Conservation (phyloP, 2,797 vertebrate species). For the Trichosurus vulpecula region DNA sequence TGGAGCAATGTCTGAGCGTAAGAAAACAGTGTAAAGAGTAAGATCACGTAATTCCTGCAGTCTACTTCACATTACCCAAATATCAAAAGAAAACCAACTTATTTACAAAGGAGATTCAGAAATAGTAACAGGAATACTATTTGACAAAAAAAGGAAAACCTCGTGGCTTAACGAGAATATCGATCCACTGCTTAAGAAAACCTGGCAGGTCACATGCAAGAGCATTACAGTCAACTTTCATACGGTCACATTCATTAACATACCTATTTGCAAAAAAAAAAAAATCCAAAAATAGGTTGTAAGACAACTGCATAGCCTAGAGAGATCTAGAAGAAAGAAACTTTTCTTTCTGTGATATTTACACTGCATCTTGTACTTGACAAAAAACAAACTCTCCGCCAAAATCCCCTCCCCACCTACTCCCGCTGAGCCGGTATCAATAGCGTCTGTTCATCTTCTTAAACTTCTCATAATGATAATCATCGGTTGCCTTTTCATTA, state of each 20-base stretch:
- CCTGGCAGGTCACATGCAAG: conserved; percentile 19
- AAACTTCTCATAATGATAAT: conserved; percentile 99
- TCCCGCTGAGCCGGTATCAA: conserved; percentile 76
- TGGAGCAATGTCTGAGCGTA: background rate
- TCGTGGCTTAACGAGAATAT: conserved; percentile 10
- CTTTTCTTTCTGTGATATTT: background rate
- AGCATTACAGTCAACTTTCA: background rate
- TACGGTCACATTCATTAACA: background rate
- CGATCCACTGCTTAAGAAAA: background rate
- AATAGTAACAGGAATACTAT: conserved; percentile 60
- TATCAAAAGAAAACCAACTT: conserved; percentile 38
- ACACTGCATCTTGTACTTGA: background rate
- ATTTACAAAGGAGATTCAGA: conserved; percentile 75
- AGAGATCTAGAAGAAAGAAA: background rate
- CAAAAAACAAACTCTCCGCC: background rate
- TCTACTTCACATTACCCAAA: conserved; percentile 43
- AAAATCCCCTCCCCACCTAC: fast-evolving
- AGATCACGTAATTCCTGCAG: background rate
- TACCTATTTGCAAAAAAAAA: background rate
- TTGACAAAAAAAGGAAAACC: conserved; percentile 39
- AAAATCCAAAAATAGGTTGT: background rate
- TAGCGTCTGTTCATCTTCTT: conserved; percentile 99
- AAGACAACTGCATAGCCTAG: background rate
- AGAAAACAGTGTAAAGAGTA: background rate
- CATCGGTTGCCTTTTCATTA: conserved; percentile 97